phyloP scores from a whole-genome alignment of 2,797 vertebrate genomes.

The Tinamus major region DNA sequence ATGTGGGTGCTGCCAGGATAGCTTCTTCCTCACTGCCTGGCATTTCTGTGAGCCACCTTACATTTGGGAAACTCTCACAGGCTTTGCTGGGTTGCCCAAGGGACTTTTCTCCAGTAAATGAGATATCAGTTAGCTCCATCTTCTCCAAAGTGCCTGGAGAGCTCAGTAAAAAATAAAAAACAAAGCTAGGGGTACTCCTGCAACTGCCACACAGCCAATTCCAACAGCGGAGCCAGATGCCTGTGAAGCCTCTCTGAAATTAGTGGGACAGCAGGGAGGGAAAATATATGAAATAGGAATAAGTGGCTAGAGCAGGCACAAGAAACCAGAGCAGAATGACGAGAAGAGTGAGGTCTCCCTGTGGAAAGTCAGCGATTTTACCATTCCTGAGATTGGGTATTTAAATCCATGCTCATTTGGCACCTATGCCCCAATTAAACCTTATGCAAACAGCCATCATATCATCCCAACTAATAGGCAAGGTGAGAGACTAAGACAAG shows the following conservation, averaged over 20 bases:
- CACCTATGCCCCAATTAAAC: not conserved
- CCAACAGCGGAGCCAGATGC: not conserved
- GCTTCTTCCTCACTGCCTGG: not conserved
- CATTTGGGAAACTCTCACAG: not conserved
- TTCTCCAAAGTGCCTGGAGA: not conserved
- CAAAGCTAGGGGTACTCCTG: not conserved
- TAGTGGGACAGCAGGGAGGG: not conserved
- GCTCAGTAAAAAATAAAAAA: not conserved
- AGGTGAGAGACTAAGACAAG: not conserved
- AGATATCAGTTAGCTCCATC: not conserved
- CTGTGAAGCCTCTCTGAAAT: not conserved
- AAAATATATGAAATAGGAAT: not conserved
- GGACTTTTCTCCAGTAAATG: not conserved
- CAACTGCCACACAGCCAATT: not conserved
- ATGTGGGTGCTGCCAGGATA: not conserved
- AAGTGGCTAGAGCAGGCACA: not conserved
- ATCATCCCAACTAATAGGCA: not conserved
- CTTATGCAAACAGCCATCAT: not conserved
- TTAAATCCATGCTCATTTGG: not conserved
- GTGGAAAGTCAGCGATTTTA: not conserved
- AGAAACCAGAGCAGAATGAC: not conserved
- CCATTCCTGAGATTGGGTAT: not conserved
- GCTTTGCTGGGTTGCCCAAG: not conserved
- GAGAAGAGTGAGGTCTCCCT: not conserved
- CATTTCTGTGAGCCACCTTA: slow-evolving; percentile 12